phyloP scores from a whole-genome alignment of 2,797 vertebrate species.

The Syngnathus rostellatus region DNA sequence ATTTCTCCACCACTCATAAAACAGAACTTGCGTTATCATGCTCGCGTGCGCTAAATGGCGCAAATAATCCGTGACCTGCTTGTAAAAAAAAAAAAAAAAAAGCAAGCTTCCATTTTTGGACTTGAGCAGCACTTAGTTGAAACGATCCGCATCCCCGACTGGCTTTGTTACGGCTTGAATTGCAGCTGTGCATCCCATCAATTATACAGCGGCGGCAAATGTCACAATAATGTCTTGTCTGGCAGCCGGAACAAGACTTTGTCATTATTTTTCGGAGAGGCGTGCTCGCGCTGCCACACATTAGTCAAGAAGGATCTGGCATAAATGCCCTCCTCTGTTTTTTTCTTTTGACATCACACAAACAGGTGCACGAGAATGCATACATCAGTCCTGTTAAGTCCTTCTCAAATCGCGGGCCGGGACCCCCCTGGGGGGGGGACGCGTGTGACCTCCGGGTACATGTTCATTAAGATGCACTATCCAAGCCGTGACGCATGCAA shows the following conservation, averaged over 20 bases:
- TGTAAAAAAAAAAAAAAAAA: slow-evolving; percentile 46
- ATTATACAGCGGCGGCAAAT: slow-evolving; percentile 31
- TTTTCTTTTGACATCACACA: background rate
- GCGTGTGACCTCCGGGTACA: too few relatives aligned
- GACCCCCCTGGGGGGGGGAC: too few relatives aligned
- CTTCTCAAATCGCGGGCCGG: too few relatives aligned
- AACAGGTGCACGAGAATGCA: background rate
- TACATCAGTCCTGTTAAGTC: background rate
- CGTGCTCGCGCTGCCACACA: slow-evolving; percentile 36
- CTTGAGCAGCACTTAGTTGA: slow-evolving; percentile 13
- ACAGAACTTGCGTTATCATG: background rate
- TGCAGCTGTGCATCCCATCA: slow-evolving; percentile 37
- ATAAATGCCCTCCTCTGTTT: slow-evolving; percentile 15
- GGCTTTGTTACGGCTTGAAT: slow-evolving; percentile 25
- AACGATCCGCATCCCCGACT: slow-evolving; percentile 38
- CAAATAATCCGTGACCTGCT: slow-evolving; percentile 8
- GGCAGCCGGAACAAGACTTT: slow-evolving; percentile 44
- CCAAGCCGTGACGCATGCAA: too few relatives aligned
- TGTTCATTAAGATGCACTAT: too few relatives aligned
- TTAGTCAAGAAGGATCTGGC: slow-evolving; percentile 34
- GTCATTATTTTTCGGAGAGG: slow-evolving; percentile 43
- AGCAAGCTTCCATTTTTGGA: slow-evolving; percentile 5
- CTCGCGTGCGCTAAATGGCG: background rate
- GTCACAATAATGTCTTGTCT: slow-evolving; percentile 32
- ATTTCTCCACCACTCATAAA: too few relatives aligned